Evolutionary conservation across 2,888 invertebrate genomes (phyloP).

Genomic region (Kuschelorhynchus macadamiae): DNA sequence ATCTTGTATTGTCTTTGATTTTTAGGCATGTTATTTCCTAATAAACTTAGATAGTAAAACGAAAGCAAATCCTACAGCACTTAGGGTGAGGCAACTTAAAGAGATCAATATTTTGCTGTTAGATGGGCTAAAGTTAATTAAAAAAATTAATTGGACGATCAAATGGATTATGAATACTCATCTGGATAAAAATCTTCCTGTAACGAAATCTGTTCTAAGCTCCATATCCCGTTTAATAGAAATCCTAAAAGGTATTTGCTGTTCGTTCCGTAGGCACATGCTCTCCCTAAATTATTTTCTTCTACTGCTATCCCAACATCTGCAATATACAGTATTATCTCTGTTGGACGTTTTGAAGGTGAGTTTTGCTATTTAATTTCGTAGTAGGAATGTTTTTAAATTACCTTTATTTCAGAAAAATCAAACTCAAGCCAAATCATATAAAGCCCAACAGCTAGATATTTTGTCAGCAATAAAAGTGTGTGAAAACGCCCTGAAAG

Average conservation of each 20-base stretch:
- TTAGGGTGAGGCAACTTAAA: conserved; percentile 72
- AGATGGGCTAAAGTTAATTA: conserved; percentile 68
- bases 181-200: conserved; percentile 80
- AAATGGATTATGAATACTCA: conserved; percentile 78
- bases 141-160: conserved; percentile 69
- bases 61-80: conserved; percentile 68
- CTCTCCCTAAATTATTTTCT: conserved; percentile 80
- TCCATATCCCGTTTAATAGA: conserved; percentile 86
- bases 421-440: conserved; percentile 74
- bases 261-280: conserved; percentile 78
- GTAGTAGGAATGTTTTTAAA: background rate
- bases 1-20: no score
- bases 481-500: conserved; percentile 78
- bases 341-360: conserved; percentile 79
- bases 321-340: conserved; percentile 81
- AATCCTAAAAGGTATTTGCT: conserved; percentile 83
- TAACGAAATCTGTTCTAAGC: conserved; percentile 82
- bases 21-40: conserved; percentile 74
- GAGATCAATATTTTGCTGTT: conserved; percentile 72
- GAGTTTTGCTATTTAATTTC: conserved; percentile 49
- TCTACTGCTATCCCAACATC: conserved; percentile 84
- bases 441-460: conserved; percentile 78
- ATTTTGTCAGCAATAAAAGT: conserved; percentile 82
- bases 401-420: conserved; percentile 68
- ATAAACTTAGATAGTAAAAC: conserved; percentile 73